A percentile compares a stretch with the other conserved stretches of the same genome.
These are phyloP conservation scores for Sebastes matsubarae DNA, from an alignment of 2,797 vertebrate genomes.

Conservation along the genomic window DNA sequence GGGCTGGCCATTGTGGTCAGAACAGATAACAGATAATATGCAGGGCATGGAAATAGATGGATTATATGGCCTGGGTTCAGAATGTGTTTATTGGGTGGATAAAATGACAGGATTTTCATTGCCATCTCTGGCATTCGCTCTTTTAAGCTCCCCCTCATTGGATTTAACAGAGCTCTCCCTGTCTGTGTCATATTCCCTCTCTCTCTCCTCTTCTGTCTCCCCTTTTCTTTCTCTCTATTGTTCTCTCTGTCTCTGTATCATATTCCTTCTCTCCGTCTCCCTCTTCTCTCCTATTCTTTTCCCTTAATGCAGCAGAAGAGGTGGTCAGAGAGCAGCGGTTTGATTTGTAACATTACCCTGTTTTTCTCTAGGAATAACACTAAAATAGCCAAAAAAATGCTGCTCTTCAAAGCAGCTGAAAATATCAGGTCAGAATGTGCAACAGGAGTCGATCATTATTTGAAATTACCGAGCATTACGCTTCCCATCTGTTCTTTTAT, in stretches of 20 bases:
- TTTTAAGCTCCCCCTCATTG: constrained; percentile 55
- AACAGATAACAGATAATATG: constrained; percentile 68
- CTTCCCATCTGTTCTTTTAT: constrained; percentile 42
- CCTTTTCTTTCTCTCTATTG: not conserved
- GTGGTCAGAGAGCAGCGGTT: constrained; percentile 7
- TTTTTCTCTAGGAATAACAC: constrained; percentile 34
- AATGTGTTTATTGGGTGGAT: constrained; percentile 72
- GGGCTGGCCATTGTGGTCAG: constrained; percentile 56
- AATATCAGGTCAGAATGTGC: constrained; percentile 35
- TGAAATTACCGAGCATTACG: constrained; percentile 55
- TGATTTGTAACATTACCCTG: constrained; percentile 32
- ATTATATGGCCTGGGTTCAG: constrained; percentile 64
- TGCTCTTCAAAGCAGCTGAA: constrained; percentile 33
- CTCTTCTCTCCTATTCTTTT: not conserved
- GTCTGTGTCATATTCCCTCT: constrained; percentile 27
- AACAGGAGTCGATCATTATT: constrained; percentile 48
- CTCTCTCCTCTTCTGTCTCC: constrained; percentile 1
- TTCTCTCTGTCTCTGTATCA: constrained; percentile 14
- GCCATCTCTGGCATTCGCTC: constrained; percentile 66
- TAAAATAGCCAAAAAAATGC: constrained; percentile 37
- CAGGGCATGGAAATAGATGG: constrained; percentile 60
- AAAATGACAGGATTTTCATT: constrained; percentile 61
- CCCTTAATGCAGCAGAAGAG: constrained; percentile 4
- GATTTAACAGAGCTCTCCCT: constrained; percentile 42
- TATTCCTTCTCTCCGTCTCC: not conserved